Base-by-base conservation (phyloP, 2,113 vertebrate genomes). In the Psilopsiagon aurifrons region DNA sequence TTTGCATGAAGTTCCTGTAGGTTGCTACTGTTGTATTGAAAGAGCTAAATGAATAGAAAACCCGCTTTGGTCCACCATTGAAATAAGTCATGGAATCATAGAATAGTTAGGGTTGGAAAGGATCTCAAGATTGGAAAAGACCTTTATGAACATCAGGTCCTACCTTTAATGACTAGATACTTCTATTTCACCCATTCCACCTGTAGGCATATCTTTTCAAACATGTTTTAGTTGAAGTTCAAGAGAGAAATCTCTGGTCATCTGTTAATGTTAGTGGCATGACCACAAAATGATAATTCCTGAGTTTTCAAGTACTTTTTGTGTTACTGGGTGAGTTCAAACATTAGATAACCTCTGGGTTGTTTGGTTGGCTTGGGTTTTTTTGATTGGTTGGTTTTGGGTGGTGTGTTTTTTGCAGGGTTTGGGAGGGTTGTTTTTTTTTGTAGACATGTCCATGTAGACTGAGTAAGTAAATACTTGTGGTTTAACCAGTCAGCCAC, bases 251-350 rank as follows among this genome's bases (percentile, higher is more conserved):
- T 19, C 25, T 67, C 13, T 9, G 8, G 15, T 59, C 11, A 19
- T 31, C 37, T 51, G 7, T 49, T 89, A 57, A 23, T 24, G 24
- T 10, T 28, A 59, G 12, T 49, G 5, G 9, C 11, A 55, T 12
- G 74, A 17, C 27, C 28, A 74, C 5, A 3, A 73, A 71, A 57
- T 0, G 0, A 19, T 37, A 39, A 78, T 55, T 80, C 5, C 1
- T 70, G 15, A 11, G 27, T 52, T 54, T 51, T 33, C 31, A 75
- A 23, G 31, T 78, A 11, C 7, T 84, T 67, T 35, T n/a, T 44
- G 33, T 63, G 12, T 67, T 74, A 67, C 35, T 52, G 8, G 2
- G 11, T 11, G 3, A 49, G 2, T 80, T 83, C 31, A 22, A 11
- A 55, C 22, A 41, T 17, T 67, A 73, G 13, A 8, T 67, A 9